phyloP scores from a whole-genome alignment of 2,113 vertebrate species.

The Lucifuga dentata region DNA sequence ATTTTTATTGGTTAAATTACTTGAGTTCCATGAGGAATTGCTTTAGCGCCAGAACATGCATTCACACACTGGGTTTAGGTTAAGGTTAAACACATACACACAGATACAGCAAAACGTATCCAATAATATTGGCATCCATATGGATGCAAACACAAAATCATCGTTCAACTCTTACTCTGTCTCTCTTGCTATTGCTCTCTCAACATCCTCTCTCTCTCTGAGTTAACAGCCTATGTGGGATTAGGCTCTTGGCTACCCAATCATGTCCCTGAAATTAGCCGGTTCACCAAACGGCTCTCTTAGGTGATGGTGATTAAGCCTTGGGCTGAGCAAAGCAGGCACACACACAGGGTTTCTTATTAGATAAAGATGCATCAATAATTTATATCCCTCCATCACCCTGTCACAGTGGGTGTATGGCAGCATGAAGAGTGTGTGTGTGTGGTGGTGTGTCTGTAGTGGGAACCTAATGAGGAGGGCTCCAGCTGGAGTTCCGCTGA shows the following conservation, averaged over 20 bases:
- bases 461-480: conserved; percentile 57
- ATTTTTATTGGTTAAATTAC: too few relatives aligned
- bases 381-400: conserved; percentile 74
- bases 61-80: too few relatives aligned
- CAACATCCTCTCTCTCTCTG: conserved; percentile 3
- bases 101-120: neutral
- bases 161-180: neutral
- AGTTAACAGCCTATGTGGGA: conserved; percentile 9
- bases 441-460: neutral
- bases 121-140: neutral
- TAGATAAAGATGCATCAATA: conserved; percentile 77
- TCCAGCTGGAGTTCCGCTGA: conserved; percentile 60
- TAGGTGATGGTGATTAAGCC: conserved; percentile 53
- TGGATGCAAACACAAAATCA: neutral
- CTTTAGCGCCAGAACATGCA: too few relatives aligned
- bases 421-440: conserved; percentile 18
- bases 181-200: neutral
- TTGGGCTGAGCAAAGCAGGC: conserved; percentile 11
- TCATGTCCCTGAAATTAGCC: conserved; percentile 56
- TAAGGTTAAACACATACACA: conserved; percentile 2
- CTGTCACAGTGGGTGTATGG: conserved; percentile 58
- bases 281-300: conserved; percentile 47
- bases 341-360: conserved; percentile 54
- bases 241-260: conserved; percentile 19
- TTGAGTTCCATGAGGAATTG: too few relatives aligned